These are phyloP conservation scores for Loriculus beryllinus DNA, from an alignment of 2,797 vertebrate species.

Conservation along the genomic window DNA sequence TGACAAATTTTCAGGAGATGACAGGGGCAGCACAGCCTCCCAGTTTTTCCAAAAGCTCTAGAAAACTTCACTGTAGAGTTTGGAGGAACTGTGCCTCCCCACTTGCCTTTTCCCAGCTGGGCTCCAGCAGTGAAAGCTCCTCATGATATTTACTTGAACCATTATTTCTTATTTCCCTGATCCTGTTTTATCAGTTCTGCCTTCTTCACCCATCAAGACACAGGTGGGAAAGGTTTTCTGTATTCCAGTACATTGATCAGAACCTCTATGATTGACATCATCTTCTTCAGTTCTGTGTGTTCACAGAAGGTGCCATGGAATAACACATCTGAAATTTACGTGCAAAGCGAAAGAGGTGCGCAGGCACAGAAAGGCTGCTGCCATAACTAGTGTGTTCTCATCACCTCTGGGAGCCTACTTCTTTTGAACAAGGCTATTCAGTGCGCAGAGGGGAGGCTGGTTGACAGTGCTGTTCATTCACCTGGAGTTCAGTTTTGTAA, in stretches of 20 bases:
- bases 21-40: background rate
- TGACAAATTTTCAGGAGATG: background rate
- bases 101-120: background rate
- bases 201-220: background rate
- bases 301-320: background rate
- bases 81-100: background rate
- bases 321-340: background rate
- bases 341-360: background rate
- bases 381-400: background rate
- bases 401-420: accelerated
- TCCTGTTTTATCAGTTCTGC: background rate
- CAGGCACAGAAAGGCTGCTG: background rate
- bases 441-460: background rate
- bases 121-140: background rate
- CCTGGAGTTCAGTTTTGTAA: background rate
- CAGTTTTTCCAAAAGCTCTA: background rate
- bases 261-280: background rate
- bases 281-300: background rate
- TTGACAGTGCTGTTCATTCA: background rate
- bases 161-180: background rate
- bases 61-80: background rate
- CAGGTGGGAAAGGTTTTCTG: background rate
- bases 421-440: background rate
- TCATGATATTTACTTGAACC: background rate
- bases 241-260: background rate